These are phyloP conservation scores for Apistogramma diplotaenia DNA, from an alignment of 2,113 vertebrate species.

Conservation along the genomic window DNA sequence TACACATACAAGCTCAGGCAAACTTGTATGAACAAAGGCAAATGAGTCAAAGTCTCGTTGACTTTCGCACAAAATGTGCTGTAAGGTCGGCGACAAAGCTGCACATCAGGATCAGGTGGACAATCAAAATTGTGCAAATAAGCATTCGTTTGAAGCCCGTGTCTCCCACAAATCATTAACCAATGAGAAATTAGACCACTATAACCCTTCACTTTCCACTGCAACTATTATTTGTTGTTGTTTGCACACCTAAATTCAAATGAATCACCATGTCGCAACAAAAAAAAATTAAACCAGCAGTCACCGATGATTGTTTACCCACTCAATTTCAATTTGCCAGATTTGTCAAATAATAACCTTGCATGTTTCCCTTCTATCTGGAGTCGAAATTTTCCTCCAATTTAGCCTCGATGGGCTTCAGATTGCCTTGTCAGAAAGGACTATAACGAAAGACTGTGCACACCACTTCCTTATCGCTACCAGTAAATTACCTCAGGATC, in stretches of 20 bases:
- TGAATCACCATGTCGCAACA: neutral
- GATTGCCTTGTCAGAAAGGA: constrained; percentile 67
- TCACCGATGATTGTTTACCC: constrained; percentile 32
- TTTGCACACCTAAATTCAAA: constrained; percentile 4
- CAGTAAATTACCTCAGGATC: constrained; percentile 76
- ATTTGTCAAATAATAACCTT: constrained; percentile 39
- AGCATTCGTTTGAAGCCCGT: neutral
- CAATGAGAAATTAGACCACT: neutral
- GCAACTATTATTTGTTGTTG: neutral
- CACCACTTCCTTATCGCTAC: constrained; percentile 74
- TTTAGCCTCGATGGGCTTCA: constrained; percentile 50
- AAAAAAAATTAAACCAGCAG: constrained; percentile 21
- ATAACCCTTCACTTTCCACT: neutral
- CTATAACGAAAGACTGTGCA: constrained; percentile 58
- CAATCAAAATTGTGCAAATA: constrained; percentile 3
- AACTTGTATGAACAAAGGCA: constrained; percentile 10
- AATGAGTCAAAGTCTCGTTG: constrained; percentile 14
- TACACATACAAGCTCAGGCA: neutral
- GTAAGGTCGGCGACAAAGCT: neutral
- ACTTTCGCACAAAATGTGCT: neutral
- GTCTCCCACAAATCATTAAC: constrained; percentile 19
- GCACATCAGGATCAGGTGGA: constrained; percentile 12
- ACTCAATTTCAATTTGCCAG: constrained; percentile 39
- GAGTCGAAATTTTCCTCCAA: constrained; percentile 44
- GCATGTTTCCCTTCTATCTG: constrained; percentile 16